A percentile compares a stretch with the other conserved stretches of the same genome.
Evolutionary conservation across 2,113 vertebrate genomes (phyloP).

Genomic region (Scomber japonicus): DNA sequence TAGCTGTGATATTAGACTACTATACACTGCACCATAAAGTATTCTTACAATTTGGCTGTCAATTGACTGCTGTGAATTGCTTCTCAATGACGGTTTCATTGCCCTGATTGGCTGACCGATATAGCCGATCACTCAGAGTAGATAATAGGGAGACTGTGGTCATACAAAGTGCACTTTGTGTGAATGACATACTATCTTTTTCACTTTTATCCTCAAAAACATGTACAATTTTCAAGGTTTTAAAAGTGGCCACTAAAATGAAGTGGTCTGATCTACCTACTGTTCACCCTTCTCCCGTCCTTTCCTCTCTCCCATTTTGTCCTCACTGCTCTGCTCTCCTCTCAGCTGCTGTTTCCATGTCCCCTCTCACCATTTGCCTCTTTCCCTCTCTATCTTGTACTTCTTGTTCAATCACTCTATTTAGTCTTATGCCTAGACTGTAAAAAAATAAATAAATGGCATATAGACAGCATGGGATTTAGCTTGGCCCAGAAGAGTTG

Average conservation of each 20-base stretch:
- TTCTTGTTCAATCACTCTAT: constrained; percentile 3
- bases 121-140: no score
- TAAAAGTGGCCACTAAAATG: background rate
- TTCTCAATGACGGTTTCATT: background rate
- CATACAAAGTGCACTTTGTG: no score
- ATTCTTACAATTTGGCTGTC: background rate
- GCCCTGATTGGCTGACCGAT: no score
- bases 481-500: constrained; percentile 24
- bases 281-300: background rate
- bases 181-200: background rate
- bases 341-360: background rate
- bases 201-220: background rate
- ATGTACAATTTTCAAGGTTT: no score
- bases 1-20: background rate
- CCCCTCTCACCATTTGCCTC: background rate
- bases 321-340: background rate
- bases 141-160: background rate
- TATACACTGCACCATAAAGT: background rate
- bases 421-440: background rate
- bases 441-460: background rate
- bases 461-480: constrained; percentile 4
- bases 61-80: background rate
- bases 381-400: background rate
- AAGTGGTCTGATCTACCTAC: background rate
- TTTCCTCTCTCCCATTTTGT: background rate